These are phyloP conservation scores for Himalopsyche anomala DNA, from an alignment of 2,888 invertebrate species.

Conservation along the genomic window DNA sequence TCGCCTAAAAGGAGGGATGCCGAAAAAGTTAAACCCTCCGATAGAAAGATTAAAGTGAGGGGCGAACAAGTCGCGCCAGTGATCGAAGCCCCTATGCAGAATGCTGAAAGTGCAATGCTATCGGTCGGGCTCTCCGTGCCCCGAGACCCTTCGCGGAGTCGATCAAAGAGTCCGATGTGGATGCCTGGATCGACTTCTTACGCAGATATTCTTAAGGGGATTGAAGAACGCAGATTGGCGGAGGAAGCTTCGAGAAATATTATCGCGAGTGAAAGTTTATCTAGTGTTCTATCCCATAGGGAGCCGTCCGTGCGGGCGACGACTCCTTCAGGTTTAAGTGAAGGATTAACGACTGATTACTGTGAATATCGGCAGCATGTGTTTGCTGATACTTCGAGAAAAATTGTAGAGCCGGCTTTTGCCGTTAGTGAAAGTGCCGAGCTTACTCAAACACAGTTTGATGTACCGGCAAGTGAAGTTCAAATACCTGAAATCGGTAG, in stretches of 20 bases:
- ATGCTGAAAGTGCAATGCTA: constrained; percentile 60
- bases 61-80: constrained; percentile 3
- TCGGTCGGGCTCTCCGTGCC: constrained; percentile 66
- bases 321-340: constrained; percentile 39
- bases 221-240: constrained; percentile 66
- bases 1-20: constrained; percentile 73
- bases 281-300: constrained; percentile 48
- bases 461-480: constrained; percentile 5
- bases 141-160: constrained; percentile 70
- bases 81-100: constrained; percentile 4
- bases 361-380: constrained; percentile 29
- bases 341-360: constrained; percentile 43
- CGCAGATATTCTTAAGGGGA: constrained; percentile 86
- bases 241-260: constrained; percentile 39
- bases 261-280: constrained; percentile 52
- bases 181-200: constrained; percentile 85
- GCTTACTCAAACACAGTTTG: not conserved
- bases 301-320: constrained; percentile 47
- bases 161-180: constrained; percentile 86
- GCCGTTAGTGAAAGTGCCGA: constrained; percentile 49
- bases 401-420: constrained; percentile 3
- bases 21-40: constrained; percentile 56
- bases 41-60: constrained; percentile 12
- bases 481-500: not conserved
- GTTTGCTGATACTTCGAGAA: not conserved